Evolutionary conservation across 2,113 vertebrate genomes (phyloP).

Genomic region (Mesitornis unicolor): DNA sequence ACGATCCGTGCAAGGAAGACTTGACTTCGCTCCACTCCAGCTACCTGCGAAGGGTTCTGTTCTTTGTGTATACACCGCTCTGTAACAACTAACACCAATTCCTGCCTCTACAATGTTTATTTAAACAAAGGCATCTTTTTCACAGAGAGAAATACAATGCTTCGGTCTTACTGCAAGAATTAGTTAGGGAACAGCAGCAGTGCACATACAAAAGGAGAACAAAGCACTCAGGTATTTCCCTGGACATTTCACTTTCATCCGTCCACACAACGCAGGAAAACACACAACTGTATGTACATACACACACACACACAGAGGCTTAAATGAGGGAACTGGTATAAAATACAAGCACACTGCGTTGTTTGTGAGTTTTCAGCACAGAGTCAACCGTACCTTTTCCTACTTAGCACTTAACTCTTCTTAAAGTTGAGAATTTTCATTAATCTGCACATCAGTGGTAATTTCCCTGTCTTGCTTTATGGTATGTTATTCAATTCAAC

Average conservation of each 20-base stretch:
- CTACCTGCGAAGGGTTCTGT: background rate
- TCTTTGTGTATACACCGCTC: background rate
- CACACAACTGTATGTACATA: background rate
- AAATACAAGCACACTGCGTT: background rate
- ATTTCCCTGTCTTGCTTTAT: background rate
- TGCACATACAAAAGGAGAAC: background rate
- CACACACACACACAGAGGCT: background rate
- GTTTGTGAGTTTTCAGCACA: background rate
- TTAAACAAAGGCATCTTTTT: background rate
- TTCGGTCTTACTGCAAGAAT: background rate
- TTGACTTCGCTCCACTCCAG: background rate
- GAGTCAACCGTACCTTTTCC: background rate
- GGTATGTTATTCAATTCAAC: background rate
- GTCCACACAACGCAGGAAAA: background rate
- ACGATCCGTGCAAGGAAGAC: background rate
- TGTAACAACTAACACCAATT: background rate
- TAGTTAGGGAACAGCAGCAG: slow-evolving; percentile 5
- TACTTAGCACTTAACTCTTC: background rate
- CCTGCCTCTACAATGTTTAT: background rate
- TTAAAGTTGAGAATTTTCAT: background rate
- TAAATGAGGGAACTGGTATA: background rate
- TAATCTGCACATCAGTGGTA: background rate
- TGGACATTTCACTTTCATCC: background rate
- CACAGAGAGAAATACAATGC: background rate
- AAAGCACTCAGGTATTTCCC: background rate